Evolutionary conservation across 2,888 invertebrate species (phyloP), one percentile per base, ranked within the genome.

Genomic region (Idaea biselata): DNA sequence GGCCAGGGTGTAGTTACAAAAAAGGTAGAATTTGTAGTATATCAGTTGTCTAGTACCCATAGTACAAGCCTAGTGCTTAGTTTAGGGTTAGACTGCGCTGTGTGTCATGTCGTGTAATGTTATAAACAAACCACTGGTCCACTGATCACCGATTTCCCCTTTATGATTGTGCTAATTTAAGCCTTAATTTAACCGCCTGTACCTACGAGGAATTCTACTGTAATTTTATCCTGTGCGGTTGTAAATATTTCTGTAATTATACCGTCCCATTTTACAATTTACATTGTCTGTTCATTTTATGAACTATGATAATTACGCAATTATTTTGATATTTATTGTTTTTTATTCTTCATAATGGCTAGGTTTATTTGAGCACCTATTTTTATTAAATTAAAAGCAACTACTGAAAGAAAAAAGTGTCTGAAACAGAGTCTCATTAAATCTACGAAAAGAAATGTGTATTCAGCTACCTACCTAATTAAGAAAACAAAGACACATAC

Each of bases 401-500:
- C 5, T 25, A 25, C 5, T 25, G 25, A 25, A 25, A 25, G 25
- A 25, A 25, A 25, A 25, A 25, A 25, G 5, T 25, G 25, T 25
- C 25, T 25, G 25, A 25, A 25, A 44, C 44, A 14, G 8, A 44
- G 44, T 11, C 44, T 44, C 8, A 44, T 44, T 14, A 44, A 3
- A 25, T 25, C 11, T 44, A 11, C 3, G 11, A 33, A 44, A 44
- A 44, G 6, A 44, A 44, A 44, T 44, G 44, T 11, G 2, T 44
- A 44, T 7, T 6, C 44, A 44, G 3, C 8, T 44, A 14, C 8
- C 14, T 14, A 44, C 44, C 44, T 44, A 44, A 44, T 44, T 44
- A 44, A 11, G 14, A 14, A 44, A 44, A 44, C 44, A 44, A 44
- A 44, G 44, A 44, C 44, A 60, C 63, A 69, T 61, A 44, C 44